Conservation (phyloP, 2,113 vertebrate genomes). For the Echinops telfairi region DNA sequence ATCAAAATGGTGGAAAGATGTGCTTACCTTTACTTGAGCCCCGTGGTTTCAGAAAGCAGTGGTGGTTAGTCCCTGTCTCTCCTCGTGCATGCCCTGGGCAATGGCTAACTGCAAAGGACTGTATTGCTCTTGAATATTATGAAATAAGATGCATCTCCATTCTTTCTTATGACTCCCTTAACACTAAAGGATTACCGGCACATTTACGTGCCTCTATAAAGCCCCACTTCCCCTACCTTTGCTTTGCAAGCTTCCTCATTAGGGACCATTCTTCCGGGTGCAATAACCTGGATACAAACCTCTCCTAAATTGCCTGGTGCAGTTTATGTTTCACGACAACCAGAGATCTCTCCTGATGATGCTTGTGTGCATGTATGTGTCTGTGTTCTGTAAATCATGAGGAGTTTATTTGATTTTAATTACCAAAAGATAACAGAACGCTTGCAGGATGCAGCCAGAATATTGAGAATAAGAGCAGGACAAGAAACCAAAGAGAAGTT, state of each 20-base stretch:
- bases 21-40: neutral
- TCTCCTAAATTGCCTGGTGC: neutral
- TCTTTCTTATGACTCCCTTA: neutral
- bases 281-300: neutral
- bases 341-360: neutral
- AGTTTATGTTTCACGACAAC: neutral
- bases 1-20: neutral
- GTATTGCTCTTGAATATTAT: neutral
- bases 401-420: neutral
- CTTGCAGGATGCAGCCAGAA: neutral
- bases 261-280: neutral
- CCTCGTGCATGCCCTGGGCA: neutral
- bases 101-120: neutral
- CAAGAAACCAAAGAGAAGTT: neutral
- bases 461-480: neutral
- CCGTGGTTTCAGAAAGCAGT: neutral
- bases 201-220: neutral
- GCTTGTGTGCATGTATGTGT: neutral
- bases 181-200: neutral
- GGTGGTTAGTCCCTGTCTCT: neutral
- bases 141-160: neutral
- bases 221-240: neutral
- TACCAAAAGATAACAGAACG: neutral
- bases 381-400: neutral
- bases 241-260: neutral